phyloP scores from a whole-genome alignment of 2,797 vertebrate genomes.

The Phrynocephalus forsythii region DNA sequence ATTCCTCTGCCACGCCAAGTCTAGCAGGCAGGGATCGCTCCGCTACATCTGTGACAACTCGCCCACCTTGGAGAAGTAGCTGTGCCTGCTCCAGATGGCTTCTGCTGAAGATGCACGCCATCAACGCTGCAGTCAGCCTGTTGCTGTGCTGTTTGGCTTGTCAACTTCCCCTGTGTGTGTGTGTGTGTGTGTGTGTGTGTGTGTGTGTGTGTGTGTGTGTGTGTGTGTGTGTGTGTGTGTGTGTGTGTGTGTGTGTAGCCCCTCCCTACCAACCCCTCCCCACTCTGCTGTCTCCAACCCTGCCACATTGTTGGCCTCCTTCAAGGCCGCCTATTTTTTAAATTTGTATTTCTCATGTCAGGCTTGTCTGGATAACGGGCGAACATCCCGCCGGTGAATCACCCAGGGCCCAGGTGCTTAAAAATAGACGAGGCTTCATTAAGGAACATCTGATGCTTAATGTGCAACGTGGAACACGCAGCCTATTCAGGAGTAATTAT shows the following conservation, averaged over 20 bases:
- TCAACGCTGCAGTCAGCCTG: background rate
- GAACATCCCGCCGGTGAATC: slow-evolving; percentile 66
- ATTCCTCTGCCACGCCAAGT: background rate
- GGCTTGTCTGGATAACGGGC: slow-evolving; percentile 60
- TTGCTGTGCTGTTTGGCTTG: background rate
- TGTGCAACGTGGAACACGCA: background rate
- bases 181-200: too few species aligned
- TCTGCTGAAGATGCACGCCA: background rate
- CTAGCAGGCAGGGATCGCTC: background rate
- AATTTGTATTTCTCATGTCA: slow-evolving; percentile 33
- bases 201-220: too few species aligned
- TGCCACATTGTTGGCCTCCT: slow-evolving; percentile 29
- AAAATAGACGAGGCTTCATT: slow-evolving; percentile 66
- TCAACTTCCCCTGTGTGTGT: background rate
- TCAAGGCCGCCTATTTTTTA: slow-evolving; percentile 72
- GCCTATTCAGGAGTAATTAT: background rate
- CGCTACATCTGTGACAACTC: background rate
- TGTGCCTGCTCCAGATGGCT: background rate
- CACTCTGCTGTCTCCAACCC: background rate
- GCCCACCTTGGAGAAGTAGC: background rate
- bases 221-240: too few species aligned
- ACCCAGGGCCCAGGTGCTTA: slow-evolving; percentile 63
- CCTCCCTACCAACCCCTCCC: background rate
- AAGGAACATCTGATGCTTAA: slow-evolving; percentile 45
- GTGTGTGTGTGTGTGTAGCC: background rate